A percentile compares a stretch with the other conserved stretches of the same genome.
Conservation (phyloP, 2,113 vertebrate species). For the Euleptes europaea region DNA sequence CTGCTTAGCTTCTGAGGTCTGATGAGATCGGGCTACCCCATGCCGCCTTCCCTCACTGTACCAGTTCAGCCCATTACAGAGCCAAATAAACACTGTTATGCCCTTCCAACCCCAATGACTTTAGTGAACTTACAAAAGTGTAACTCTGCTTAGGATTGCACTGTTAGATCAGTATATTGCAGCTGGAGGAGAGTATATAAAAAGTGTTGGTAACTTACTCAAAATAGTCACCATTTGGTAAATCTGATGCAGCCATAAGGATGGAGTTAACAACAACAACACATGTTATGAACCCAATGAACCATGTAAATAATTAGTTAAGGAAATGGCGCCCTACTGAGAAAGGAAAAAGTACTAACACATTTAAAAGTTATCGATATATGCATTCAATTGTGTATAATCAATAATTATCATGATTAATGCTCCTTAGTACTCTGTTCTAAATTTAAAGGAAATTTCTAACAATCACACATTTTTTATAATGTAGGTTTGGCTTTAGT, state of each 20-base stretch:
- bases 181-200: background rate
- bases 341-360: background rate
- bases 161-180: background rate
- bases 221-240: conserved; percentile 53
- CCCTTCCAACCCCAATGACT: too few relatives aligned
- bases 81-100: too few relatives aligned
- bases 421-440: background rate
- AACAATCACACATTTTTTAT: background rate
- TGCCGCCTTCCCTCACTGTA: too few relatives aligned
- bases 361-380: background rate
- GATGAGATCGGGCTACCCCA: too few relatives aligned
- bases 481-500: background rate
- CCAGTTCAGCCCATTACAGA: too few relatives aligned
- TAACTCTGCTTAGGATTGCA: too few relatives aligned
- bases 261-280: conserved; percentile 92
- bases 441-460: background rate
- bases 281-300: conserved; percentile 89
- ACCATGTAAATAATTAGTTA: conserved; percentile 83
- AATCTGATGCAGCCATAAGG: conserved; percentile 78
- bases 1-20: too few relatives aligned
- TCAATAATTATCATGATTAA: background rate
- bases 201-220: conserved; percentile 85
- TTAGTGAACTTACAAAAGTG: too few relatives aligned
- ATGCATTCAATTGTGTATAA: background rate
- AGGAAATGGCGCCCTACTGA: conserved; percentile 63